A percentile compares a stretch with the other conserved stretches of the same genome.
phyloP scores from a whole-genome alignment of 2,113 vertebrate species.

The Upupa epops region DNA sequence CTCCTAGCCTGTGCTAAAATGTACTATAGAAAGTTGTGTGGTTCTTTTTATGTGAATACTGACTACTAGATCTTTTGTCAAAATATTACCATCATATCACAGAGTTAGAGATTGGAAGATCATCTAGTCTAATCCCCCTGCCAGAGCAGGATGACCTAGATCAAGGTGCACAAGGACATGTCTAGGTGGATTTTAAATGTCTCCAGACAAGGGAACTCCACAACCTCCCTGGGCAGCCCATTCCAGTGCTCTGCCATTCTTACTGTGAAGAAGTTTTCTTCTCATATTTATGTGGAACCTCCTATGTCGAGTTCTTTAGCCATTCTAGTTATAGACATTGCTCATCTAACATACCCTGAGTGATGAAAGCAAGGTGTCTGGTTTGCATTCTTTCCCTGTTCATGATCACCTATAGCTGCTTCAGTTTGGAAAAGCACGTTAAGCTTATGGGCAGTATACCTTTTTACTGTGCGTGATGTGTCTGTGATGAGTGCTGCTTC shows the following conservation, averaged over 20 bases:
- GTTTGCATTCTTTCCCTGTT: background rate
- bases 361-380: background rate
- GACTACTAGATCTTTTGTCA: background rate
- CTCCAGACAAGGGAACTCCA: too few species aligned
- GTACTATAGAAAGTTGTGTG: background rate
- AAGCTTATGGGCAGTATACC: background rate
- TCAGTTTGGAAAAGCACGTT: background rate
- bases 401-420: background rate
- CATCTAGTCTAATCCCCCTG: too few species aligned
- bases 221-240: too few species aligned
- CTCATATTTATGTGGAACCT: too few species aligned
- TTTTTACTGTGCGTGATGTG: background rate
- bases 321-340: background rate
- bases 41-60: background rate
- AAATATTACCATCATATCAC: background rate
- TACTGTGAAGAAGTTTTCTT: too few species aligned
- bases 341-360: background rate
- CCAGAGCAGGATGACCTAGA: too few species aligned
- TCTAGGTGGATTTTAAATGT: too few species aligned
- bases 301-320: background rate
- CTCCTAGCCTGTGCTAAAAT: background rate
- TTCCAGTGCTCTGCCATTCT: too few species aligned
- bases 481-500: constrained; percentile 4
- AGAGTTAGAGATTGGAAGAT: too few species aligned
- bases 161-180: too few species aligned